These are phyloP conservation scores for Caenorhabditis elegans DNA, from an alignment of 1,140 invertebrate genomes.

Conservation along the genomic window WBcel235 BX284604.4:2812501-2813000, in stretches of 20 bases:
- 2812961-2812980: constrained; percentile 33
- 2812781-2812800: no score
- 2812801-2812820: no score
- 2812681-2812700: constrained; percentile 42
- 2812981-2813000: no score
- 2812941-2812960: background rate
- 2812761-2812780: no score
- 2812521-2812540: constrained; percentile 64
- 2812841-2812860: no score
- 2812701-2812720: constrained; percentile 21
- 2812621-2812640: background rate
- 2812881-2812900: background rate
- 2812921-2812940: constrained; percentile 31
- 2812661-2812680: constrained; percentile 27
- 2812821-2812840: no score
- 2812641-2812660: constrained; percentile 18
- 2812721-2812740: constrained; percentile 9
- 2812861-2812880: constrained; percentile 40
- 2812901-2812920: constrained; percentile 23
- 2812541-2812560: constrained; percentile 55
- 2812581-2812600: constrained; percentile 54
- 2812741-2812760: no score
- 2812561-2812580: constrained; percentile 66
- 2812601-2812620: background rate
- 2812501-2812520: constrained; percentile 62